Evolutionary conservation across 2,888 invertebrate genomes (phyloP).

Genomic region (Meganola albula): DNA sequence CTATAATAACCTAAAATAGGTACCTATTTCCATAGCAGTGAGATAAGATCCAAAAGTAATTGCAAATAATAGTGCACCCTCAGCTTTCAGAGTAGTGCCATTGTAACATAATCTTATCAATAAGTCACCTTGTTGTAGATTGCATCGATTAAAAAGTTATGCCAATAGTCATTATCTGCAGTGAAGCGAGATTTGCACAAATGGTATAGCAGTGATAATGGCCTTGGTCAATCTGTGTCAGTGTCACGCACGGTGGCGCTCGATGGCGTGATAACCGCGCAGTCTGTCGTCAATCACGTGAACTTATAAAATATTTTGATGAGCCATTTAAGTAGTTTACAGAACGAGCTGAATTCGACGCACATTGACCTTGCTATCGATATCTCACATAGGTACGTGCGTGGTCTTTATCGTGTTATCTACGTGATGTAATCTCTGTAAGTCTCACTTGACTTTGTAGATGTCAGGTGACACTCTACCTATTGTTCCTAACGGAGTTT

Average conservation of each 20-base stretch:
- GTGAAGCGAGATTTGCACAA: constrained; percentile 32
- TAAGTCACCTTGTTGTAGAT: too few species aligned
- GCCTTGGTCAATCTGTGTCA: constrained; percentile 41
- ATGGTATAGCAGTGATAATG: constrained; percentile 27
- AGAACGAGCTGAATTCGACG: too few species aligned
- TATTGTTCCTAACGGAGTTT: constrained; percentile 20
- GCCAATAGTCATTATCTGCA: constrained; percentile 7
- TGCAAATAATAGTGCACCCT: too few species aligned
- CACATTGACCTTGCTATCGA: constrained; percentile 8
- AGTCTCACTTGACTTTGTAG: constrained; percentile 13
- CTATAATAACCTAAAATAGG: too few species aligned
- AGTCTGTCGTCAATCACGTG: constrained; percentile 21
- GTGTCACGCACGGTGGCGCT: constrained; percentile 37
- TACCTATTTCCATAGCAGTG: too few species aligned
- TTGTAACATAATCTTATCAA: constrained; percentile 12
- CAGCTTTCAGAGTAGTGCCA: too few species aligned
- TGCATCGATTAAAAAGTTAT: constrained; percentile 23
- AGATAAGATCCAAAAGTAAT: too few species aligned
- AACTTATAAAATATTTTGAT: neutral
- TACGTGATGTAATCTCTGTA: constrained; percentile 12
- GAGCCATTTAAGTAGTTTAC: neutral
- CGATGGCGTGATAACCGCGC: constrained; percentile 24
- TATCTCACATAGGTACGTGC: too few species aligned
- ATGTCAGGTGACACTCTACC: constrained; percentile 23
- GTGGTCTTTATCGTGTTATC: too few species aligned